Conservation (phyloP, 2,888 invertebrate genomes). For the Lasius platythorax region DNA sequence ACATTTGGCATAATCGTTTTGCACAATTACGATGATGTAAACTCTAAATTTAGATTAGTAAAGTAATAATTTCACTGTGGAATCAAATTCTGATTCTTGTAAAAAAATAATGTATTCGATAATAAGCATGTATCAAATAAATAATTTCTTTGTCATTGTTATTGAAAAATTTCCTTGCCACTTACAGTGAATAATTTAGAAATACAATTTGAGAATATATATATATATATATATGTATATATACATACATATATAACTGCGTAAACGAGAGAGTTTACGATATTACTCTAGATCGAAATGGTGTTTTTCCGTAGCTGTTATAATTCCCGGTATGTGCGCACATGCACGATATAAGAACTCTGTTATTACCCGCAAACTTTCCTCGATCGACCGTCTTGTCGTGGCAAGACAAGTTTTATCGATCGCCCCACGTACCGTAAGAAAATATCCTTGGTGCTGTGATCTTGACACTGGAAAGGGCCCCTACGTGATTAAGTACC, state of each 20-base stretch:
- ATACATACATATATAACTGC: not conserved
- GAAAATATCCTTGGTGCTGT: conserved; percentile 96
- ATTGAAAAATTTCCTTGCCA: not conserved
- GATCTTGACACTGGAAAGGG: conserved; percentile 93
- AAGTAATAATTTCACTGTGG: too few relatives aligned
- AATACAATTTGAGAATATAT: not conserved
- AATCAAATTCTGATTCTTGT: too few relatives aligned
- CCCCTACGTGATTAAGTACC: conserved; percentile 97
- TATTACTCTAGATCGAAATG: not conserved
- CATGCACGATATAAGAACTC: not conserved
- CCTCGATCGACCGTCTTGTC: not conserved
- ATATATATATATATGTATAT: too few relatives aligned
- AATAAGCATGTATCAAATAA: not conserved
- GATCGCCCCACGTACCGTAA: conserved; percentile 90
- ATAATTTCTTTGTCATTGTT: not conserved
- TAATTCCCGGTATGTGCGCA: not conserved
- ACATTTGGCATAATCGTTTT: not conserved
- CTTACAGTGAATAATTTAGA: conserved; percentile 10
- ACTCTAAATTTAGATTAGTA: not conserved
- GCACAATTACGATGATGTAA: not conserved
- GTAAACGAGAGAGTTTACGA: conserved; percentile 8
- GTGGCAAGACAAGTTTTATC: not conserved
- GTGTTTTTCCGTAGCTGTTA: not conserved
- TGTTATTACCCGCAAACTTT: conserved; percentile 21
- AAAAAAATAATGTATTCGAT: too few relatives aligned